Conservation (phyloP, 2,797 vertebrate species). For the Hipposideros larvatus region DNA sequence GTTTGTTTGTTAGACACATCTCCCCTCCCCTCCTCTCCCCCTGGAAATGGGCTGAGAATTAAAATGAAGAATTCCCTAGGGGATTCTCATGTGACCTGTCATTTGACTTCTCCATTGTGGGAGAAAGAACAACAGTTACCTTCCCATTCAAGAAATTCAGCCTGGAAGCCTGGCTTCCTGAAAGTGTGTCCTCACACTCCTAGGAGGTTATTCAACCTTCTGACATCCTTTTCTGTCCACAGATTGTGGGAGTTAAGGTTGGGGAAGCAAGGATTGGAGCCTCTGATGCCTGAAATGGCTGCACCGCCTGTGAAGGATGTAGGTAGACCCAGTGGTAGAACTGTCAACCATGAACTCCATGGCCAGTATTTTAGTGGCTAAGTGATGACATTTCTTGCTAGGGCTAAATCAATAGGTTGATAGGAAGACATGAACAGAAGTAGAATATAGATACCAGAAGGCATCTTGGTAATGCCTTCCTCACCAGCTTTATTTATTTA, state of each 20-base stretch:
- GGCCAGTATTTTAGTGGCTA: not conserved
- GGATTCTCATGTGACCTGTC: not conserved
- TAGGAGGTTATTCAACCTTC: not conserved
- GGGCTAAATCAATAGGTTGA: not conserved
- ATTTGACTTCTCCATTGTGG: not conserved
- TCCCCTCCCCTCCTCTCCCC: not conserved
- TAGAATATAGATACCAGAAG: not conserved
- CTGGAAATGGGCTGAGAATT: not conserved
- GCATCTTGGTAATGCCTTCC: not conserved
- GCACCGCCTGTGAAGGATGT: fast-evolving
- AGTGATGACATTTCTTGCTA: not conserved
- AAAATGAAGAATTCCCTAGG: not conserved
- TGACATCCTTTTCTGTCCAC: not conserved
- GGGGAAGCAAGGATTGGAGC: not conserved
- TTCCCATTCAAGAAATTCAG: not conserved
- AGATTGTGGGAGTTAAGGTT: not conserved
- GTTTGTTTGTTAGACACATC: not conserved
- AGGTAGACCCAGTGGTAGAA: not conserved
- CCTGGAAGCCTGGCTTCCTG: not conserved
- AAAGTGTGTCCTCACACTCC: not conserved
- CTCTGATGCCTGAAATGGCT: not conserved
- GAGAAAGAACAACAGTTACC: not conserved
- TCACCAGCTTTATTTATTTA: not conserved
- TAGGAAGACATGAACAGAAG: not conserved
- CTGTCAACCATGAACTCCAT: not conserved